Percentiles rank a stretch among this genome's conserved stretches.
phyloP scores from a whole-genome alignment of 2,888 invertebrate genomes.

The Nephrotoma flavescens region DNA sequence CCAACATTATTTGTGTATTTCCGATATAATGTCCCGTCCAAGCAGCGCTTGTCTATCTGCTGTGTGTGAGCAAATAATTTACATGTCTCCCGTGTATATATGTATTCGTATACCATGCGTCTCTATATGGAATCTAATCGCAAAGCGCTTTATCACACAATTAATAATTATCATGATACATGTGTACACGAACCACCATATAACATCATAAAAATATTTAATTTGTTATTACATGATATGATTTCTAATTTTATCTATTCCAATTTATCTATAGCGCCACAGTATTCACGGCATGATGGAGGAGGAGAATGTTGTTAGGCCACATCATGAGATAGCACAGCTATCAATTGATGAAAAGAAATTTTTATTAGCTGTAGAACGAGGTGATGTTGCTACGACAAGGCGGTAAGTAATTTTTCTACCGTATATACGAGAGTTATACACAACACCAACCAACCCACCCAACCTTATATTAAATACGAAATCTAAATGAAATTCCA shows the following conservation, averaged over 20 bases:
- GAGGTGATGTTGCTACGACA: slow-evolving; percentile 91
- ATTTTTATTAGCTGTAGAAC: slow-evolving; percentile 85
- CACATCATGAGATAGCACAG: slow-evolving; percentile 57
- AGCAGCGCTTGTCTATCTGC: no score
- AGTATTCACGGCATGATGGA: slow-evolving; percentile 83
- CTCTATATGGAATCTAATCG: not conserved
- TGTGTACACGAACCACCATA: not conserved
- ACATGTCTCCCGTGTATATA: not conserved
- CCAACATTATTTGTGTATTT: no score
- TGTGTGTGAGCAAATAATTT: no score
- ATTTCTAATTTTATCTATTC: not conserved
- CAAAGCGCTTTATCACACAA: not conserved
- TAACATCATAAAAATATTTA: not conserved
- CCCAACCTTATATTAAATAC: not conserved
- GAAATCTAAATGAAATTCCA: not conserved
- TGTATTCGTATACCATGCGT: not conserved
- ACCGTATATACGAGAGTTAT: not conserved
- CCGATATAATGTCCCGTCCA: no score
- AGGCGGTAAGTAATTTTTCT: slow-evolving; percentile 41
- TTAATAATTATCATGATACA: not conserved
- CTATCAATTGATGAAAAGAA: slow-evolving; percentile 71
- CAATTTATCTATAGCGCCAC: slow-evolving; percentile 21
- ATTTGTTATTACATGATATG: not conserved
- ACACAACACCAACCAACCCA: not conserved
- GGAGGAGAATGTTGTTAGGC: slow-evolving; percentile 77